Conservation (phyloP, 2,113 vertebrate species). For the Melanotaenia duboulayi region DNA sequence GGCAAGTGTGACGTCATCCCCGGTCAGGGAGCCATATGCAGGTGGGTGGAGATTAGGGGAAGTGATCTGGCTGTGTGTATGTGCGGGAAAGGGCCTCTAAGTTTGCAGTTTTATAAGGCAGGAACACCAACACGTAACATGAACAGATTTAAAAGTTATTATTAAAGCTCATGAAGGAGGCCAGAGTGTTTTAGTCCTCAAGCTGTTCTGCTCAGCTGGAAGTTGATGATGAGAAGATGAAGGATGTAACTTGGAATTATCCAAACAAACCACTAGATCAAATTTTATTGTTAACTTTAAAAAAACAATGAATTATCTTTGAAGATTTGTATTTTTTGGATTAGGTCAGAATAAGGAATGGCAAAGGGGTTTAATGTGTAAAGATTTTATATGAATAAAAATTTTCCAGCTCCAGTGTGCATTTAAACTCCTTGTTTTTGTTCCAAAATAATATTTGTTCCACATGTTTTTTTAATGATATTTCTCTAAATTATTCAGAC, state of each 20-base stretch:
- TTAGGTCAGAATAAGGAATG: no score
- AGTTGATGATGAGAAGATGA: not conserved
- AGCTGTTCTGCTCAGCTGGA: not conserved
- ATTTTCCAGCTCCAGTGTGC: slow-evolving; percentile 5
- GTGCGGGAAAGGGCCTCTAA: slow-evolving; percentile 14
- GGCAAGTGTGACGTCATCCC: slow-evolving; percentile 97
- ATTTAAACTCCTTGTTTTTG: no score
- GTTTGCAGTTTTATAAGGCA: slow-evolving; percentile 24
- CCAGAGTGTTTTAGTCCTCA: not conserved
- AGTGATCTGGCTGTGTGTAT: slow-evolving; percentile 15
- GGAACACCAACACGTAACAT: slow-evolving; percentile 1
- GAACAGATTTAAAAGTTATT: not conserved
- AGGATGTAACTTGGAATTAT: not conserved
- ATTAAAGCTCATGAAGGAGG: no score
- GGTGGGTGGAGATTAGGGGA: slow-evolving; percentile 80
- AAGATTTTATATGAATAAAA: not conserved
- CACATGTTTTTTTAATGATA: not conserved
- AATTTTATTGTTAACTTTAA: slow-evolving; percentile 16
- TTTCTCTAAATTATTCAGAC: slow-evolving; percentile 8
- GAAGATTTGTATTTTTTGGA: no score
- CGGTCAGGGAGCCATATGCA: slow-evolving; percentile 95
- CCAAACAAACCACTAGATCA: slow-evolving; percentile 2
- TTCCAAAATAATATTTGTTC: no score
- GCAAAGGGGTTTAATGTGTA: not conserved
- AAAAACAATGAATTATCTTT: slow-evolving; percentile 1